Evolutionary conservation across 2,113 vertebrate species (phyloP), one percentile per base, ranked within the genome.

Genomic region (Agapornis roseicollis): DNA sequence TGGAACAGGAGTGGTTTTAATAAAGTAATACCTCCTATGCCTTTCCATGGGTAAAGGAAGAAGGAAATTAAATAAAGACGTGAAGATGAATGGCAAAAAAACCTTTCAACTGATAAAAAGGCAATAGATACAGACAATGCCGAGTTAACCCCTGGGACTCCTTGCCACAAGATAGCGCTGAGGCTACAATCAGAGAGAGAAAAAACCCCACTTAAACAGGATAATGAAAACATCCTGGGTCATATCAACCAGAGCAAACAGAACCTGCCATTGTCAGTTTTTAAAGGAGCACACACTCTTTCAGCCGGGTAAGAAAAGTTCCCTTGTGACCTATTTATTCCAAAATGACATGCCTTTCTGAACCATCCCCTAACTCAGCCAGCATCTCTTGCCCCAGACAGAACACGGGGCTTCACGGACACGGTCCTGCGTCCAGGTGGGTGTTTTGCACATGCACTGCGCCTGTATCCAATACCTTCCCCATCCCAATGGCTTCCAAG

Each of bases 401-500:
- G 69, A 73, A 47, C 2, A 2, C 41, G 13, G 50, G 25, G 33
- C 77, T 81, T 74, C 12, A 7, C 2, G 2, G 22, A 35, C 39
- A n/a, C 29, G 11, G 8, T 63, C 66, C 73, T 47, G 47, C 52
- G 47, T 68, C 65, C 91, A 95, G 84, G 80, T 93, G 78, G 29
- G 33, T 56, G 24, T 80, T 94, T 68, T 1, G 53, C 31, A 23
- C 1, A 27, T 90, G 93, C 11, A 16, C 89, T 93, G 85, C 7
- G n/a, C 63, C 73, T 3, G 4, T 17, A 86, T 69, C 84, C 17
- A 5, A 35, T n/a, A 78, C 50, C 42, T 9, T 77, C 68, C 49
- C 69, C 80, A 93, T 46, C 89, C 78, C 61, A 55, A 65, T 47
- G 93, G 96, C 94, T 97, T 97, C 91, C 95, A 97, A 98, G 91